Percentiles rank a stretch among this genome's conserved stretches.
Evolutionary conservation across 2,888 invertebrate species (phyloP).

Genomic region (Machimus rusticus): DNA sequence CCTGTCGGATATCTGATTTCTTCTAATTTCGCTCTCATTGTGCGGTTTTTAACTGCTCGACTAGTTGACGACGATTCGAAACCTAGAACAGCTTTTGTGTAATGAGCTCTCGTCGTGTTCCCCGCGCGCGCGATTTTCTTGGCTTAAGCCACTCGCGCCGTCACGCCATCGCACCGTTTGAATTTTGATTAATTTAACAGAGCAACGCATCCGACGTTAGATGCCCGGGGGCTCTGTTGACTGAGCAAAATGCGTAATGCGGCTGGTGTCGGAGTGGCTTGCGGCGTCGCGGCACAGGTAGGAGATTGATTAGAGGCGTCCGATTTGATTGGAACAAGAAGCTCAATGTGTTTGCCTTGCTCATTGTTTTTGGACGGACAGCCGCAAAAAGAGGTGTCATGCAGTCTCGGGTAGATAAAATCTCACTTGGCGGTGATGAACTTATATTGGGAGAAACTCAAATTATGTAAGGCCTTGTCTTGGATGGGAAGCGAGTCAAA

Average conservation of each 20-base stretch:
- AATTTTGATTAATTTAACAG: conserved; percentile 23
- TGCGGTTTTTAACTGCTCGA: conserved; percentile 37
- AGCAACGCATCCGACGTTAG: not conserved
- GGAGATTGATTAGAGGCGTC: conserved; percentile 13
- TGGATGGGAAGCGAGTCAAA: not conserved
- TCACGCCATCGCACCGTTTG: not conserved
- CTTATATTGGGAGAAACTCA: not conserved
- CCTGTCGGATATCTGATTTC: conserved; percentile 42
- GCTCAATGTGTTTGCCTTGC: not conserved
- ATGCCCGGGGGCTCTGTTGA: not conserved
- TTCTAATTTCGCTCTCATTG: conserved; percentile 37
- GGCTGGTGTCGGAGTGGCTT: not conserved
- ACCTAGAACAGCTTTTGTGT: conserved; percentile 22
- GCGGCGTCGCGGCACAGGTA: not conserved
- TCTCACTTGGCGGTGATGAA: not conserved
- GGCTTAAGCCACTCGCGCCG: not conserved
- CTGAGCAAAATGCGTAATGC: not conserved
- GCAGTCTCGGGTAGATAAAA: not conserved
- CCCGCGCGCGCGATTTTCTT: not conserved
- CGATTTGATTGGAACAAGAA: not conserved
- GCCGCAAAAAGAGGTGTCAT: not conserved
- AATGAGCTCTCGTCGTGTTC: conserved; percentile 1
- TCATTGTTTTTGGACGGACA: not conserved
- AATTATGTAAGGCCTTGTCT: not conserved
- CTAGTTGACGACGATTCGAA: not conserved